Conservation (phyloP, 1,140 invertebrate species). For the Nasonia vitripennis region DNA sequence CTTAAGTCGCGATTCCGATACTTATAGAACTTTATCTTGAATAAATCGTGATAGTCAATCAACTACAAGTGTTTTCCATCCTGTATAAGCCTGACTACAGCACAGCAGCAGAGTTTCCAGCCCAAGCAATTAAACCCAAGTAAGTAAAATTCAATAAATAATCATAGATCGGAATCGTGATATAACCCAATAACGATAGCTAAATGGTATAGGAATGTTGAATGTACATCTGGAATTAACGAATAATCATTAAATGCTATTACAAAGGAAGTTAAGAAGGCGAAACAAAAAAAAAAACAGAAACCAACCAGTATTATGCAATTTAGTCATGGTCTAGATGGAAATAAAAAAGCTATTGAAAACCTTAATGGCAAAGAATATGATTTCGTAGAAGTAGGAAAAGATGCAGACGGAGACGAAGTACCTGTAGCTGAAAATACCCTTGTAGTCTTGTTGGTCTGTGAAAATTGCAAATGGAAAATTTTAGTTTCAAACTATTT, state of each 20-base stretch:
- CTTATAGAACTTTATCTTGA: too few relatives aligned
- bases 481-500: slow-evolving; percentile 52
- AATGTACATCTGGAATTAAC: slow-evolving; percentile 16
- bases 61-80: too few relatives aligned
- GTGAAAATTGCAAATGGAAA: slow-evolving; percentile 51
- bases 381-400: neutral
- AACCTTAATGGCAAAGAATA: slow-evolving; percentile 6
- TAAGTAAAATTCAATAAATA: too few relatives aligned
- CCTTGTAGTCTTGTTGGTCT: slow-evolving; percentile 50
- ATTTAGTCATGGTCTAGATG: slow-evolving; percentile 30
- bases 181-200: neutral
- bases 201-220: slow-evolving; percentile 16
- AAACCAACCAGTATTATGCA: neutral
- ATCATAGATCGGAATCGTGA: too few relatives aligned
- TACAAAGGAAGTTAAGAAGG: neutral
- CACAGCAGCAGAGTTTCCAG: too few relatives aligned
- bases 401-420: neutral
- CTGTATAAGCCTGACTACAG: too few relatives aligned
- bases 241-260: neutral
- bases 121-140: too few relatives aligned
- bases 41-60: too few relatives aligned
- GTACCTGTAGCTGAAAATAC: slow-evolving; percentile 48
- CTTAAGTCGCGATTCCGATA: too few relatives aligned
- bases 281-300: neutral
- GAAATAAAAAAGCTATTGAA: slow-evolving; percentile 13